Conservation (phyloP, 1,140 invertebrate species). For the Bicyclus anynana region DNA sequence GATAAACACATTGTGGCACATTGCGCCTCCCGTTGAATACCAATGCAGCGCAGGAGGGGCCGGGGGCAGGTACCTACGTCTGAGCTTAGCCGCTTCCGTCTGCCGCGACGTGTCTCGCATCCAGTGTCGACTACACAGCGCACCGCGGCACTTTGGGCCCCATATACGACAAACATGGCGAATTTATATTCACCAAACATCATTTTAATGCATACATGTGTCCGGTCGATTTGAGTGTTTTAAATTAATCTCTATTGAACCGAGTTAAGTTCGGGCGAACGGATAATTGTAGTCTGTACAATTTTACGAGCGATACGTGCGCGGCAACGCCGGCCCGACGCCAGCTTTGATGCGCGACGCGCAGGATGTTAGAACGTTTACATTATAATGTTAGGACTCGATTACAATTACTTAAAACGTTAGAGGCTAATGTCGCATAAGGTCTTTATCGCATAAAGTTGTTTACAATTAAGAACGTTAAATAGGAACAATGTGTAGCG, state of each 20-base stretch:
- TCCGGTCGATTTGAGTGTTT: conserved; percentile 54
- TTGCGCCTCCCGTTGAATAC: conserved; percentile 58
- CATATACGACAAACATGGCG: conserved; percentile 52
- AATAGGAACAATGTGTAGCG: not conserved
- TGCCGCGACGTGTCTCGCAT: conserved; percentile 54
- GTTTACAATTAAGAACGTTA: not conserved
- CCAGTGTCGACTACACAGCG: conserved; percentile 42
- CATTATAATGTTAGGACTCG: not conserved
- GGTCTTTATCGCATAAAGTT: not conserved
- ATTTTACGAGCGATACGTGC: conserved; percentile 25
- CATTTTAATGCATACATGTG: conserved; percentile 46
- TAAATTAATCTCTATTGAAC: conserved; percentile 39
- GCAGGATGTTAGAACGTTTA: conserved; percentile 16
- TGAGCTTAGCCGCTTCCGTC: conserved; percentile 59
- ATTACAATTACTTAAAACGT: not conserved
- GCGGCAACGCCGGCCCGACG: too few species aligned
- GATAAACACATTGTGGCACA: conserved; percentile 49
- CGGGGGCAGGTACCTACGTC: conserved; percentile 29
- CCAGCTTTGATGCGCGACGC: conserved; percentile 17
- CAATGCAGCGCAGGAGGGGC: conserved; percentile 37
- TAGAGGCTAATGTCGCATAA: not conserved
- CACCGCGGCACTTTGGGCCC: conserved; percentile 47
- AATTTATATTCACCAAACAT: conserved; percentile 63
- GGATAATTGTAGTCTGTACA: conserved; percentile 27
- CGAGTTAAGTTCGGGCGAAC: conserved; percentile 26